phyloP scores from a whole-genome alignment of 1,140 invertebrate genomes.

The Lordiphosa clarofinis region DNA sequence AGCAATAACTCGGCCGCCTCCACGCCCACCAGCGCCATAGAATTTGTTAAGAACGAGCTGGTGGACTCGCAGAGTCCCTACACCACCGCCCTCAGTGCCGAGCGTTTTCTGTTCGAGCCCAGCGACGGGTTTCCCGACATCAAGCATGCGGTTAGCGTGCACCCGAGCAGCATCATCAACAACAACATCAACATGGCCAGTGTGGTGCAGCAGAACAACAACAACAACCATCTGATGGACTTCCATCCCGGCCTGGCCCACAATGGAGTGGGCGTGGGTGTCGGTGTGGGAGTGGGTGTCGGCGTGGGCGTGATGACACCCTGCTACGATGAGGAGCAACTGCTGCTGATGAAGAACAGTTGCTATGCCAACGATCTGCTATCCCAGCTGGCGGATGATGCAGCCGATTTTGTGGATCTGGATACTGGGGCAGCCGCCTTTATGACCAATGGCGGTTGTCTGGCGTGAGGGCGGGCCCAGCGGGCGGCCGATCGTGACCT shows the following conservation, averaged over 20 bases:
- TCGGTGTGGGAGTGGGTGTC: slow-evolving; percentile 34
- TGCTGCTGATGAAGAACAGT: slow-evolving; percentile 68
- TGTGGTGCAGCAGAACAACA: slow-evolving; percentile 35
- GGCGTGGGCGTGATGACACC: slow-evolving; percentile 47
- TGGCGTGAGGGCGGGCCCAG: slow-evolving; percentile 72
- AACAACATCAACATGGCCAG: slow-evolving; percentile 41
- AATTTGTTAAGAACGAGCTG: slow-evolving; percentile 76
- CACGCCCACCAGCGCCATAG: slow-evolving; percentile 59
- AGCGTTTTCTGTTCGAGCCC: slow-evolving; percentile 71
- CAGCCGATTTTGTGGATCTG: slow-evolving; percentile 69
- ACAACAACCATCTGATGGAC: slow-evolving; percentile 59
- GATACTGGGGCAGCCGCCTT: slow-evolving; percentile 67
- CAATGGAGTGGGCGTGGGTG: slow-evolving; percentile 28
- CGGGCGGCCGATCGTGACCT: slow-evolving; percentile 40
- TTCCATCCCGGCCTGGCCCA: slow-evolving; percentile 49
- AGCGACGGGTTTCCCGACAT: slow-evolving; percentile 71
- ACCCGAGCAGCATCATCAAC: slow-evolving; percentile 41
- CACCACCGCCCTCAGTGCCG: slow-evolving; percentile 70
- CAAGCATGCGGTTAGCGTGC: slow-evolving; percentile 73
- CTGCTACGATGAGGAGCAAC: slow-evolving; percentile 57
- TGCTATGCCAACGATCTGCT: slow-evolving; percentile 63
- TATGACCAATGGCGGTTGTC: slow-evolving; percentile 71
- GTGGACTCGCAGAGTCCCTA: slow-evolving; percentile 76
- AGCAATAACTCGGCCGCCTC: slow-evolving; percentile 15
- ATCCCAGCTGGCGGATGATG: slow-evolving; percentile 58